Conservation (phyloP, 1,140 invertebrate species). For the Eulimnadia texana region DNA sequence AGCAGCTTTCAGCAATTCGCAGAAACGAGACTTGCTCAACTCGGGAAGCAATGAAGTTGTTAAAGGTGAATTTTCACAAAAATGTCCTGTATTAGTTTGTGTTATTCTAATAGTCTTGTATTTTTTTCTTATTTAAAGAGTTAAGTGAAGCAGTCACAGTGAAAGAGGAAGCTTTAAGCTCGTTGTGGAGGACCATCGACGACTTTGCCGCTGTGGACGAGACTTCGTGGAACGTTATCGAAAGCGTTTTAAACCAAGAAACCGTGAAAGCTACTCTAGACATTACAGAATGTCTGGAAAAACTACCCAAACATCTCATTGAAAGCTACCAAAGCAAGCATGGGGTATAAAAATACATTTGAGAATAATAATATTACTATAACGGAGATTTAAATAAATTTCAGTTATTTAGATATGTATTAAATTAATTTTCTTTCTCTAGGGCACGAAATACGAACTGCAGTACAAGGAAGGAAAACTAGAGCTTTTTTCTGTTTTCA, state of each 20-base stretch:
- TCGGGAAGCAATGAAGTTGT: no score
- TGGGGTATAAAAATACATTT: neutral
- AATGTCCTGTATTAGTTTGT: no score
- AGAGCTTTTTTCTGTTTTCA: neutral
- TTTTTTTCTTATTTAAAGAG: neutral
- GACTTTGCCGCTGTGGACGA: neutral
- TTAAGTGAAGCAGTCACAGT: neutral
- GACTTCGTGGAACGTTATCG: neutral
- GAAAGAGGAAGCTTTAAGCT: neutral
- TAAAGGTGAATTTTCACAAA: no score
- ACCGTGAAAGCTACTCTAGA: neutral
- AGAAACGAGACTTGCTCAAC: no score
- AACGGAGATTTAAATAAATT: no score
- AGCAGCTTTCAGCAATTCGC: no score
- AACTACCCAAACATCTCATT: neutral
- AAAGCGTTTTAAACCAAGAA: neutral
- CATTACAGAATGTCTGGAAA: neutral
- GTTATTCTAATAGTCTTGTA: no score
- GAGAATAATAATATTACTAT: neutral
- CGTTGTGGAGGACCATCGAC: neutral
- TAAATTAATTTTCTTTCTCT: no score
- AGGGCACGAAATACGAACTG: neutral
- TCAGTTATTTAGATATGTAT: no score
- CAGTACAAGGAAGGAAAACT: neutral
- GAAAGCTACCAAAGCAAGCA: neutral